These are phyloP conservation scores for Atta texana DNA, from an alignment of 1,140 invertebrate species.

Conservation along the genomic window DNA sequence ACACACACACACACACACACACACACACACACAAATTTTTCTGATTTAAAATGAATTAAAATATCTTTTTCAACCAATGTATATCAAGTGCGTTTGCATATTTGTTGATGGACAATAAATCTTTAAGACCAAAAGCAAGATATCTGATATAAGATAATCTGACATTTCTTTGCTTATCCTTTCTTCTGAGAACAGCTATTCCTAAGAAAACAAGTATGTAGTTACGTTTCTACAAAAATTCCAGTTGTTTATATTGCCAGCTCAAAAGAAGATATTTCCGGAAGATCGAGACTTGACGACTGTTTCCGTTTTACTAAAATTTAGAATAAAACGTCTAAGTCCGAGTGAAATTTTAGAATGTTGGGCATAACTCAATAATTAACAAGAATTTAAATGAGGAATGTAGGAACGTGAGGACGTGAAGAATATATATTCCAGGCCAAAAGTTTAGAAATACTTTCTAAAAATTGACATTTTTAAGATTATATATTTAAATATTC, in stretches of 20 bases:
- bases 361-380: background rate
- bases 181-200: slow-evolving; percentile 9
- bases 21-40: background rate
- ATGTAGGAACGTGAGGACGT: no score
- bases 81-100: background rate
- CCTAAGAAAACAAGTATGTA: background rate
- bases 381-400: no score
- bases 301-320: background rate
- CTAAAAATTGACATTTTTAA: no score
- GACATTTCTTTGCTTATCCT: background rate
- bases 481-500: no score
- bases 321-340: background rate
- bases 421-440: no score
- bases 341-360: background rate
- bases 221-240: no score
- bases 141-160: slow-evolving; percentile 9
- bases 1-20: no score
- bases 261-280: background rate
- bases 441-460: no score
- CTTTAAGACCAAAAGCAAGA: background rate
- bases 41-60: background rate
- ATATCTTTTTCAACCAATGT: background rate
- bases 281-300: background rate
- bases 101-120: background rate
- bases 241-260: background rate